Conservation (phyloP, 2,113 vertebrate genomes). For the Fukomys damarensis region DNA sequence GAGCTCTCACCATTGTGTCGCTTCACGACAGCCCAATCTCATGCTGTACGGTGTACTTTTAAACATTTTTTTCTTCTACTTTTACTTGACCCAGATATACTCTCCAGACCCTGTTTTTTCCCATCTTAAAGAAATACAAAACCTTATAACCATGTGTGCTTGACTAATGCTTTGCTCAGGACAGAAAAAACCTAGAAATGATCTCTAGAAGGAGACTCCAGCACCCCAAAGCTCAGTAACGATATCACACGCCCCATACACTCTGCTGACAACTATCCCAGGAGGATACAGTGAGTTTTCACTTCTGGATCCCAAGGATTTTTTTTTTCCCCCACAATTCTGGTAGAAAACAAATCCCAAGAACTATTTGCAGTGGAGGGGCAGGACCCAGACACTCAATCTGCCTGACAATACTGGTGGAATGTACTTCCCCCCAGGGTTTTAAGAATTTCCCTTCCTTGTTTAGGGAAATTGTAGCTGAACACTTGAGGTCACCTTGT, state of each 20-base stretch:
- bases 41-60: too few species aligned
- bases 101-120: neutral
- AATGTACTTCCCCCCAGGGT: neutral
- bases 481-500: neutral
- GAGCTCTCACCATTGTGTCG: neutral
- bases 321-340: neutral
- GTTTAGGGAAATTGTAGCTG: neutral
- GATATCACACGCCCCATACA: neutral
- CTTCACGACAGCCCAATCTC: neutral
- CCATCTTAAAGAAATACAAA: neutral
- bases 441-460: neutral
- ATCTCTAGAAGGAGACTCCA: neutral
- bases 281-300: neutral
- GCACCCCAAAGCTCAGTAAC: neutral
- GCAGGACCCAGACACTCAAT: neutral
- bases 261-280: neutral
- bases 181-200: neutral
- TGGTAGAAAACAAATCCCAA: neutral
- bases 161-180: neutral
- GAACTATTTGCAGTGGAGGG: neutral
- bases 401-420: neutral
- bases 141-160: neutral
- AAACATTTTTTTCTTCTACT: too few species aligned
- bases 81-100: neutral
- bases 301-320: neutral